Conservation (phyloP, 2,797 vertebrate species). For the Sebastiscus tertius region DNA sequence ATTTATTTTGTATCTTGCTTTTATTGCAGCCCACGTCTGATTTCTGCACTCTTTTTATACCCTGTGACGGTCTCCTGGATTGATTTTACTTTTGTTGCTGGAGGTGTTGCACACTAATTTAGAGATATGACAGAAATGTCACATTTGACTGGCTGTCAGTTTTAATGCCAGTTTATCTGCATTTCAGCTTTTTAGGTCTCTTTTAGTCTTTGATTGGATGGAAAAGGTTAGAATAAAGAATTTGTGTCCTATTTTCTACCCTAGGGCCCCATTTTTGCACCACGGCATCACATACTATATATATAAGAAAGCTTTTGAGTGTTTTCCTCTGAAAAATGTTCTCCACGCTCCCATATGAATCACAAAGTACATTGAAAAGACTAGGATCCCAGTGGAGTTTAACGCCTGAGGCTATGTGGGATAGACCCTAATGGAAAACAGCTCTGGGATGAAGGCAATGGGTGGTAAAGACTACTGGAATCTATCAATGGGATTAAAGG, state of each 20-base stretch:
- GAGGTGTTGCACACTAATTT: slow-evolving; percentile 38
- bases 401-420: slow-evolving; percentile 53
- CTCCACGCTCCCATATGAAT: slow-evolving; percentile 22
- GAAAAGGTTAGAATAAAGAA: slow-evolving; percentile 5
- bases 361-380: slow-evolving; percentile 31
- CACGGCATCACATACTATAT: background rate
- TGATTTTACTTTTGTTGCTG: slow-evolving; percentile 27
- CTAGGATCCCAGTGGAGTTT: slow-evolving; percentile 26
- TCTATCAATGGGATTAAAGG: slow-evolving; percentile 50
- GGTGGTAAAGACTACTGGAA: slow-evolving; percentile 54
- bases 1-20: slow-evolving; percentile 39
- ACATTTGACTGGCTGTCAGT: slow-evolving; percentile 37
- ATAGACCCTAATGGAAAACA: slow-evolving; percentile 53
- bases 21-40: slow-evolving; percentile 35
- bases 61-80: slow-evolving; percentile 10
- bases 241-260: background rate
- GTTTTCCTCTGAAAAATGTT: slow-evolving; percentile 5
- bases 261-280: background rate
- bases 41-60: slow-evolving; percentile 20
- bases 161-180: background rate
- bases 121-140: slow-evolving; percentile 17
- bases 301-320: slow-evolving; percentile 22
- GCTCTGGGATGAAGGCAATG: slow-evolving; percentile 51
- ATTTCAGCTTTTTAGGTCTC: background rate
- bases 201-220: background rate